phyloP scores from a whole-genome alignment of 2,797 vertebrate genomes.

The Cynopterus sphinx region DNA sequence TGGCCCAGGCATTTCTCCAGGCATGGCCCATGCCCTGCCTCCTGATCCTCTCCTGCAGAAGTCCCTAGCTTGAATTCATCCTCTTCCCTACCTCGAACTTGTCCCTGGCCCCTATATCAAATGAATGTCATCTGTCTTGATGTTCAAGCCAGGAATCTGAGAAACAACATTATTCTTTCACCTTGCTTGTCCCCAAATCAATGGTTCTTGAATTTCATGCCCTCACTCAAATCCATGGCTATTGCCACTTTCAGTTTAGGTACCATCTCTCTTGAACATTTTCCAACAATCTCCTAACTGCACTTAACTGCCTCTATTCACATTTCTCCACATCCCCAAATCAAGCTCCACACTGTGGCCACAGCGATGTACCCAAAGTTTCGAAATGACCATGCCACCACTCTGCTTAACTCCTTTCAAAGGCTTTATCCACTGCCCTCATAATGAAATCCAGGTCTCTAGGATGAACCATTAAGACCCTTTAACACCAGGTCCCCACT shows the following conservation, averaged over 20 bases:
- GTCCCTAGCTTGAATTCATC: background rate
- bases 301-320: background rate
- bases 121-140: background rate
- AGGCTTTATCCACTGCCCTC: background rate
- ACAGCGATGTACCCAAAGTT: background rate
- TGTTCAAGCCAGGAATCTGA: background rate
- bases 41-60: background rate
- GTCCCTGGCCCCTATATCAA: background rate
- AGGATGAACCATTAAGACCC: background rate
- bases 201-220: background rate
- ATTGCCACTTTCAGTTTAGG: background rate
- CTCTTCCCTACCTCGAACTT: background rate
- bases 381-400: background rate
- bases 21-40: background rate
- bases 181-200: background rate
- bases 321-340: background rate
- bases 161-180: constrained; percentile 13
- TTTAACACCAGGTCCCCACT: background rate
- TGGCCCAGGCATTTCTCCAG: background rate
- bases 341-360: background rate
- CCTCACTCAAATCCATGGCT: background rate
- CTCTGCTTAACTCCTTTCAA: background rate
- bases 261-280: background rate
- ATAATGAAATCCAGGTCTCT: background rate
- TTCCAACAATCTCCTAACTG: background rate